Evolutionary conservation across 2,888 invertebrate species (phyloP), one percentile per base, ranked within the genome.

Genomic region (Lasioglossum lativentre): DNA sequence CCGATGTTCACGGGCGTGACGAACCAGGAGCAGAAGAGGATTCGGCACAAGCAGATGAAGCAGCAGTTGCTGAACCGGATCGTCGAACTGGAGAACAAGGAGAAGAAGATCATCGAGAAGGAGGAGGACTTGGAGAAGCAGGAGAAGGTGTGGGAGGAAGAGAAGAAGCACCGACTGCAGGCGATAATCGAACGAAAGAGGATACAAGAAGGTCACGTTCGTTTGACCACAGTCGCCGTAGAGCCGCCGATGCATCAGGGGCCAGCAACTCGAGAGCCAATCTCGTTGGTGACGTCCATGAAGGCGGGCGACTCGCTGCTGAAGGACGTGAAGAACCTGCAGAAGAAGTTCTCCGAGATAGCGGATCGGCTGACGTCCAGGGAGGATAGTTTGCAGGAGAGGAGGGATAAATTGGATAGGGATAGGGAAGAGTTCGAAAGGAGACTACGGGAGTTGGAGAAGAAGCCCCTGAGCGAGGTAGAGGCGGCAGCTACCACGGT

Each of bases 401-500:
- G 78, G 6, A 83, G 90, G 6, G 82, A 71, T 14, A 84, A 85
- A 10, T 12, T 87, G 34, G 56, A 86, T 4, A 76, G 27, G 14
- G 90, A 92, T 27, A 87, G 86, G 8, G 75, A 86, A 5, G 84
- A 89, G 12, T 84, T 85, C 6, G 83, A 90, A 14, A 66, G 71
- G 3, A 75, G 40, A 19, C 19, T 78, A 10, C 38, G 47, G 5
- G 38, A 80, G 16, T 66, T 80, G 71, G 76, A 83, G 4, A 79
- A 80, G 4, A 63, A 74, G 45, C 75, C 6, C 30, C 14, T 5
- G 5, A 86, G 74, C 2, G 78, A 90, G 79, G 14, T 34, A 10
- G 16, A 47, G 4, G 30, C 27, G 12, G 19, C 27, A 16, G 16
- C 40, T 27, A 59, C 23, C 2, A 2, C 30, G 2, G 38, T 10